A percentile compares a stretch with the other conserved stretches of the same genome.
phyloP scores from a whole-genome alignment of 2,888 invertebrate genomes.

The Lasioglossum marginatum region DNA sequence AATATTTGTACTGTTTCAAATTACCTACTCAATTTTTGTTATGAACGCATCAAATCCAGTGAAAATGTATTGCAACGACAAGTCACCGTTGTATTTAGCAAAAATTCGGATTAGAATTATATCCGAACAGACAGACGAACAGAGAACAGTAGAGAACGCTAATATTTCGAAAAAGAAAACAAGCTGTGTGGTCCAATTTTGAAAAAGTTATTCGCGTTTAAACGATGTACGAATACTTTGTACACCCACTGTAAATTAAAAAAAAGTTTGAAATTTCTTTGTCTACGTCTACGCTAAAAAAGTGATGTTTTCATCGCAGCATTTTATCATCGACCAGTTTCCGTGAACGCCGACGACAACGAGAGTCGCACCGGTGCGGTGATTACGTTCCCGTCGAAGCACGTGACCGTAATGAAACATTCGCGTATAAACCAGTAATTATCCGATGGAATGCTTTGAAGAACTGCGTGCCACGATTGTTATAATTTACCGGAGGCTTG shows the following conservation, averaged over 20 bases:
- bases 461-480: slow-evolving; percentile 7
- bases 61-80: not conserved
- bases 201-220: too few species aligned
- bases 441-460: slow-evolving; percentile 1
- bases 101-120: not conserved
- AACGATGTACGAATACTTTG: too few species aligned
- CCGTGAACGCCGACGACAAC: slow-evolving; percentile 30
- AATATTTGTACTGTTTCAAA: too few species aligned
- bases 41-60: too few species aligned
- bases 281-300: slow-evolving; percentile 22
- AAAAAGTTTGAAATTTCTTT: slow-evolving; percentile 28
- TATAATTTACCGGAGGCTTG: slow-evolving; percentile 1
- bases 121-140: not conserved
- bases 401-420: slow-evolving; percentile 24
- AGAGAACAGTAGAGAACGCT: too few species aligned
- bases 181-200: too few species aligned
- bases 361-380: slow-evolving; percentile 15
- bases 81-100: not conserved
- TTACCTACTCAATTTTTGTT: too few species aligned
- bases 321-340: slow-evolving; percentile 44
- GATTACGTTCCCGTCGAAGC: slow-evolving; percentile 16
- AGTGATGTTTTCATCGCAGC: slow-evolving; percentile 34
- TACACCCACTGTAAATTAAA: too few species aligned
- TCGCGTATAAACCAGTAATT: slow-evolving; percentile 4
- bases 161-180: too few species aligned